A percentile compares a stretch with the other conserved stretches of the same genome.
Conservation (phyloP, 2,113 vertebrate species). For the Ploceus nigricollis region DNA sequence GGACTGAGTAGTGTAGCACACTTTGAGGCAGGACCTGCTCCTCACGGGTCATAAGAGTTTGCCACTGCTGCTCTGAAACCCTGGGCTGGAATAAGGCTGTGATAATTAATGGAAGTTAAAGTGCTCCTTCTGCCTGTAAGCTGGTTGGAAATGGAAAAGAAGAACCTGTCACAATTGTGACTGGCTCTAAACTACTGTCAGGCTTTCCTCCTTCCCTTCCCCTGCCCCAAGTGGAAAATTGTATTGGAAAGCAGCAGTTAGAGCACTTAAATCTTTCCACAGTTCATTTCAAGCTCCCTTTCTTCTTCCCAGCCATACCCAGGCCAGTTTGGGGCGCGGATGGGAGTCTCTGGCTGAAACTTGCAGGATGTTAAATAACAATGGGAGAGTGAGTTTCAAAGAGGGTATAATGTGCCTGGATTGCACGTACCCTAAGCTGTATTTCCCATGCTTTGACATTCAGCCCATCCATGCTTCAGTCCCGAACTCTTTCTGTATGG, state of each 20-base stretch:
- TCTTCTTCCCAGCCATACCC: constrained; percentile 56
- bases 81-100: not conserved
- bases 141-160: constrained; percentile 61
- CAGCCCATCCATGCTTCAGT: not conserved
- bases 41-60: not conserved
- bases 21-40: not conserved
- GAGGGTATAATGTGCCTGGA: constrained; percentile 1
- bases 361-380: constrained; percentile 60
- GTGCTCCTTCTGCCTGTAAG: constrained; percentile 19
- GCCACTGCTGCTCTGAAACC: not conserved
- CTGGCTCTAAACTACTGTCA: constrained; percentile 58
- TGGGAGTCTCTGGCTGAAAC: constrained; percentile 48
- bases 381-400: constrained; percentile 32
- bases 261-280: constrained; percentile 67
- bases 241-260: constrained; percentile 56
- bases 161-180: constrained; percentile 62
- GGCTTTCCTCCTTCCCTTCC: constrained; percentile 46
- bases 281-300: constrained; percentile 64
- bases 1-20: not conserved
- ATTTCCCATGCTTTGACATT: constrained; percentile 13
- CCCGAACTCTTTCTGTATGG: not conserved
- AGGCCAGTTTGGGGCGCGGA: constrained; percentile 40
- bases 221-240: constrained; percentile 63
- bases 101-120: constrained; percentile 38
- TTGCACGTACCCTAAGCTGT: constrained; percentile 16